Base-by-base conservation (phyloP, 1,140 invertebrate genomes). In the Brachionus rotundiformis region DNA sequence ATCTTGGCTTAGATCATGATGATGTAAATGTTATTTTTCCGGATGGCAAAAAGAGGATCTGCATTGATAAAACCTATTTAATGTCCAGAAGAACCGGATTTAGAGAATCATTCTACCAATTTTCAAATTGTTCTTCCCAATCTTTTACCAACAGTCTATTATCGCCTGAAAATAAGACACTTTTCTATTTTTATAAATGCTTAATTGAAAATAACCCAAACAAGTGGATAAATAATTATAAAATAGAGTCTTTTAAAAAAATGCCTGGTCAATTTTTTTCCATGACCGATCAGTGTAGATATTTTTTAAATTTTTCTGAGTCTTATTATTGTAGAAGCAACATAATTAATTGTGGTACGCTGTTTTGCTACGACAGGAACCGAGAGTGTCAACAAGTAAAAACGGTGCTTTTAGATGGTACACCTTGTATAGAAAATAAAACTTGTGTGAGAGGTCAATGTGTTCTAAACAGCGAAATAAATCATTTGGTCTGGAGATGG, bases 291-390 rank as follows among this genome's bases (percentile, higher is more conserved):
- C 63, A 68, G 33, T 68, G 63, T 23, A 68, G 63, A 68, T 68
- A 33, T 68, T 68, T 68, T 31, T 36, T 68, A n/a, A 68, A 68
- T 7, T 19, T 36, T 68, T 68, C 63, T n/a, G 19, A 68, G 27
- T 68, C 63, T 16, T 68, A 68, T 19, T 68, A 68, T 33, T 68
- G 63, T 16, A 29, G 16, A 33, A 36, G n/a, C 7, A 68, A 39
- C 36, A 68, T 68, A 36, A 8, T 68, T 0, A 68, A 16, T n/a
- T 68, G 63, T 36, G 3, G 3, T n/a, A 6, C 10, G 4, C 16
- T 68, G 8, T 68, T 36, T 68, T 68, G 63, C 19, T 68, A 16
- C 11, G 36, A 36, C 16, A 33, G 16, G 36, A 36, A 16, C 7
- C 29, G 63, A 16, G 13, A 68, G 31, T 68, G 63, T 16, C 11